These are phyloP conservation scores for Gadopsis marmoratus DNA, from an alignment of 2,797 vertebrate genomes.

Conservation along the genomic window DNA sequence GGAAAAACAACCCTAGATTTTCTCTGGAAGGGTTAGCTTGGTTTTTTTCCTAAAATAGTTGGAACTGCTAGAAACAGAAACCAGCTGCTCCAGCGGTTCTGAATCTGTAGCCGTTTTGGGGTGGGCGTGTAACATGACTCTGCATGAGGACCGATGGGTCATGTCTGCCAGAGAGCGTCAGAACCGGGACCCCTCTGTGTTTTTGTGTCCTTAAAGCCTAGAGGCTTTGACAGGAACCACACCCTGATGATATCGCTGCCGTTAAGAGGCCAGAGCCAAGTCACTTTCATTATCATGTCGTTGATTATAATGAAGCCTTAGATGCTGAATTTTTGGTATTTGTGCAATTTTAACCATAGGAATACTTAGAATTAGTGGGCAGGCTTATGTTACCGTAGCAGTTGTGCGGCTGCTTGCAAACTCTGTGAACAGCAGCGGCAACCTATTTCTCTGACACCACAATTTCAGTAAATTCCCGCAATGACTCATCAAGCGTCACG, in stretches of 20 bases:
- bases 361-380: background rate
- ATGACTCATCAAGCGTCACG: slow-evolving; percentile 5
- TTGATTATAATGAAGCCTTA: background rate
- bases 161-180: slow-evolving; percentile 10
- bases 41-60: slow-evolving; percentile 75
- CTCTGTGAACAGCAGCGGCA: background rate
- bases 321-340: background rate
- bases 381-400: background rate
- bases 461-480: background rate
- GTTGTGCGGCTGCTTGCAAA: background rate
- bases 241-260: slow-evolving; percentile 57
- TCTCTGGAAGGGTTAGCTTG: slow-evolving; percentile 42
- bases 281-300: slow-evolving; percentile 38
- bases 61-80: slow-evolving; percentile 72
- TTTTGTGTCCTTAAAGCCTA: slow-evolving; percentile 26
- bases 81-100: slow-evolving; percentile 78
- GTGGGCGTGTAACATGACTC: slow-evolving; percentile 76
- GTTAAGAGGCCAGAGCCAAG: slow-evolving; percentile 23
- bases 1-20: slow-evolving; percentile 6
- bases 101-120: slow-evolving; percentile 31
- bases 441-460: background rate
- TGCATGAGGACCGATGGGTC: slow-evolving; percentile 59
- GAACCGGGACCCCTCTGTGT: slow-evolving; percentile 31
- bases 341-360: background rate
- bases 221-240: slow-evolving; percentile 45